Base-by-base conservation (phyloP, 2,113 vertebrate genomes). In the Origma solitaria region DNA sequence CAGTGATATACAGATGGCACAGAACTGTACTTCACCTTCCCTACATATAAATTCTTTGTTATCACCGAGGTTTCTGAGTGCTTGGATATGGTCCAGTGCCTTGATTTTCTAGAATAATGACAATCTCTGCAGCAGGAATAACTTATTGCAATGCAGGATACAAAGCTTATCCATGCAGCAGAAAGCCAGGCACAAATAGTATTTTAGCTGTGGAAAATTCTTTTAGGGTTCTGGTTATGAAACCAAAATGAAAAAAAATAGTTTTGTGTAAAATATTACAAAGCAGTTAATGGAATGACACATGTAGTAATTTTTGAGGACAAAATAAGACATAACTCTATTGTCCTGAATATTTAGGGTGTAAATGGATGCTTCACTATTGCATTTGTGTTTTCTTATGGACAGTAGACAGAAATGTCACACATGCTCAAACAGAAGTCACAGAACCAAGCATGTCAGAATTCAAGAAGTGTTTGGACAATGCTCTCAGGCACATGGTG, bases 61-160 rank as follows among this genome's bases (percentile, higher is more conserved):
- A 94, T 84, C 80, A 60, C 44, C 60, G 80, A 66, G 69, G 44
- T 88, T 96, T 95, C 71, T 81, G 76, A 93, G 72, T 49, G 68
- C 82, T 75, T 91, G 64, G 80, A 75, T 81, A 81, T 53, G 72
- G 83, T 71, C 65, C 77, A 78, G 69, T 88, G 91, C 82, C 83
- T 94, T 86, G 72, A 64, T 91, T 90, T 93, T 91, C 86, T 82
- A 86, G 51, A 93, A 86, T 81, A 94, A 93, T 60, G 72, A 82
- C 64, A 78, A 47, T 37, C 47, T 94, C 69, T 86, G 77, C 86
- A 88, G 69, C 54, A 83, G 81, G 80, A 92, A 88, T 93, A 93
- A 92, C 54, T 82, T 69, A 90, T 10, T 66, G 68, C 62, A 47
- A 47, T 2, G 7, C 58, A 83, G 68, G 35, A 93, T 66, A 80